Conservation (phyloP, 1,140 invertebrate genomes). For the Apis mellifera region Amel_HAv3.1 CM009933.2:5137501-5138000, state of each 20-base stretch:
- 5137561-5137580: too few relatives aligned
- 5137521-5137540: too few relatives aligned
- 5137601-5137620: background rate
- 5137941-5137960: background rate
- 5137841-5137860: conserved; percentile 22
- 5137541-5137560: too few relatives aligned
- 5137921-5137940: conserved; percentile 1
- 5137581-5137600: too few relatives aligned
- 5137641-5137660: background rate
- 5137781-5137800: background rate
- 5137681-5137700: too few relatives aligned
- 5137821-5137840: conserved; percentile 9
- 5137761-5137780: background rate
- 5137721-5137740: background rate
- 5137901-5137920: background rate
- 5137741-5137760: conserved; percentile 1
- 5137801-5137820: conserved; percentile 2
- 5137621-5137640: background rate
- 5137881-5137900: background rate
- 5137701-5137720: background rate
- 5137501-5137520: too few relatives aligned
- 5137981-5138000: background rate
- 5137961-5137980: background rate
- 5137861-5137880: conserved; percentile 17
- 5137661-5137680: background rate